Evolutionary conservation across 2,113 vertebrate species (phyloP).

Genomic region (Pandion haliaetus): DNA sequence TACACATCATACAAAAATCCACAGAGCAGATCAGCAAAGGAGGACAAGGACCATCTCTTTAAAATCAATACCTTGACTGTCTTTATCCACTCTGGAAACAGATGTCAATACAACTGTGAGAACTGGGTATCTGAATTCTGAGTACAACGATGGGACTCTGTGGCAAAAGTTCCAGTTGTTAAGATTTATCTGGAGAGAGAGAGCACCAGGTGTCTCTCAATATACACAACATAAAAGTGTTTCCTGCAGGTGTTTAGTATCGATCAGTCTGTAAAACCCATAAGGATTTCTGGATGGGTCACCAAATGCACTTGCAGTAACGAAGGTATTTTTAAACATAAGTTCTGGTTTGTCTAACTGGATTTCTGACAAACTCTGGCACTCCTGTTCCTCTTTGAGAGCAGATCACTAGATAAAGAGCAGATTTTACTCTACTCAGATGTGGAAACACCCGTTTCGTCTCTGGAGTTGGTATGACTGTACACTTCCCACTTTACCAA

Average conservation of each 20-base stretch:
- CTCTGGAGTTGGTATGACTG: neutral
- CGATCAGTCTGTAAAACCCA: neutral
- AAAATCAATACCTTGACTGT: neutral
- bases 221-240: neutral
- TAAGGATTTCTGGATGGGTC: neutral
- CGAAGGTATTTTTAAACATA: neutral
- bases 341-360: neutral
- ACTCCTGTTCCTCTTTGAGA: neutral
- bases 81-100: neutral
- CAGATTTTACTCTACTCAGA: neutral
- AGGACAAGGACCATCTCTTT: neutral
- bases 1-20: neutral
- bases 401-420: neutral
- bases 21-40: neutral
- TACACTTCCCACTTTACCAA: neutral
- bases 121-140: neutral
- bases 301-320: neutral
- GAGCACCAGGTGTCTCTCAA: neutral
- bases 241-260: neutral
- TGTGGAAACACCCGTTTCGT: neutral
- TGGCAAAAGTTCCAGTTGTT: neutral
- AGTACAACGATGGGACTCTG: neutral
- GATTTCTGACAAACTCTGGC: neutral
- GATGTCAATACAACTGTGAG: neutral
- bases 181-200: neutral